phyloP scores from a whole-genome alignment of 1,140 invertebrate genomes.

The Drosophila quadrilineata region DNA sequence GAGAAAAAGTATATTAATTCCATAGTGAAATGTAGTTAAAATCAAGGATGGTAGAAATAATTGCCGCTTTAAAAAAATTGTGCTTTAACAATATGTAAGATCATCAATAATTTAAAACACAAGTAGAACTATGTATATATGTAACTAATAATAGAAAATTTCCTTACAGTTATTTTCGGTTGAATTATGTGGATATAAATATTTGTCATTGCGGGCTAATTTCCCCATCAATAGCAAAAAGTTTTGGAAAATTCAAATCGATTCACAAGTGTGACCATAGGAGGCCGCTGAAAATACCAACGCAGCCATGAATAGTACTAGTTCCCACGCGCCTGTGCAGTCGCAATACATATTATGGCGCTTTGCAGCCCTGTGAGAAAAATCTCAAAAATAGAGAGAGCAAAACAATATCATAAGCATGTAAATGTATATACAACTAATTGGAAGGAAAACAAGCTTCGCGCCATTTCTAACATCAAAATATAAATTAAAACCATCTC shows the following conservation, averaged over 20 bases:
- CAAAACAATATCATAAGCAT: conserved; percentile 43
- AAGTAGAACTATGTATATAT: background rate
- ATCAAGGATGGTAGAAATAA: too few relatives aligned
- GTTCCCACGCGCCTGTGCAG: conserved; percentile 8
- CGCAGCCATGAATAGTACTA: background rate
- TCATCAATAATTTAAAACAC: too few relatives aligned
- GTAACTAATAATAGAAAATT: too few relatives aligned
- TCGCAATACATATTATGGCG: background rate
- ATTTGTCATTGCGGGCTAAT: too few relatives aligned
- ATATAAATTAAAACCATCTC: background rate
- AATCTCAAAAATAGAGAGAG: conserved; percentile 30
- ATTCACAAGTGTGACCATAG: background rate
- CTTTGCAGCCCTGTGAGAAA: conserved; percentile 26
- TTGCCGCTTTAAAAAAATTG: too few relatives aligned
- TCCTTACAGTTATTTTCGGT: too few relatives aligned
- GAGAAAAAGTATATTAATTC: too few relatives aligned
- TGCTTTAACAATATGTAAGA: too few relatives aligned
- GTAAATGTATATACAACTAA: conserved; percentile 29
- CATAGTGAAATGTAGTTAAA: too few relatives aligned
- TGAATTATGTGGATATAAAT: too few relatives aligned
- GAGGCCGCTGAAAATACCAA: background rate
- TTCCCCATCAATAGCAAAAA: too few relatives aligned
- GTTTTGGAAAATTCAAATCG: too few relatives aligned
- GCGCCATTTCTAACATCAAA: conserved; percentile 21
- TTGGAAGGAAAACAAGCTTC: conserved; percentile 30